Conservation (phyloP, 2,113 vertebrate genomes). For the Camelus dromedarius region DNA sequence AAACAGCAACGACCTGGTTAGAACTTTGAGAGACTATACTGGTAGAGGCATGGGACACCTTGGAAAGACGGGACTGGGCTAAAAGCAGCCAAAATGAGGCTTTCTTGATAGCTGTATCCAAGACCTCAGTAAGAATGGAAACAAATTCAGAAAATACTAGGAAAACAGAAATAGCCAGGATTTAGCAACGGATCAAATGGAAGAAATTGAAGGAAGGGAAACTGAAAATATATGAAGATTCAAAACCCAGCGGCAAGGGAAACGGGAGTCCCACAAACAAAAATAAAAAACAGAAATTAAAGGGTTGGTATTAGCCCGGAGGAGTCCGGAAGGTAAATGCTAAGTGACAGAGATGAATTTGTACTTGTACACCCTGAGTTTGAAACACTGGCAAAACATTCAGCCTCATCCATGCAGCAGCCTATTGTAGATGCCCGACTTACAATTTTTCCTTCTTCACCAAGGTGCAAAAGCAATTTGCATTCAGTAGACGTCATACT, state of each 20-base stretch:
- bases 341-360: neutral
- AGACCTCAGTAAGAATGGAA: neutral
- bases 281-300: conserved; percentile 2
- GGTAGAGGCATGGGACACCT: neutral
- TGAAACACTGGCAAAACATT: neutral
- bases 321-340: neutral
- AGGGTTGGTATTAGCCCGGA: neutral
- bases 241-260: neutral
- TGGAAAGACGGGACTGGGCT: neutral
- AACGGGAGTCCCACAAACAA: neutral
- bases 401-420: neutral
- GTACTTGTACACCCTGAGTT: neutral
- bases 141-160: neutral
- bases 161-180: neutral
- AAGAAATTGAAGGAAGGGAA: conserved; percentile 24
- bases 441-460: neutral
- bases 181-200: neutral
- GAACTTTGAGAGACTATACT: neutral
- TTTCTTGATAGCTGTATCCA: neutral
- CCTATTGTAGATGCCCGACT: neutral
- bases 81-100: neutral
- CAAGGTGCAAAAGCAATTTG: neutral
- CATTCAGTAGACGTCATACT: neutral
- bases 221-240: neutral
- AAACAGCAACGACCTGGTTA: neutral